Percentiles rank a stretch among this genome's conserved stretches.
Conservation (phyloP, 2,797 vertebrate species). For the Melanogrammus aeglefinus region DNA sequence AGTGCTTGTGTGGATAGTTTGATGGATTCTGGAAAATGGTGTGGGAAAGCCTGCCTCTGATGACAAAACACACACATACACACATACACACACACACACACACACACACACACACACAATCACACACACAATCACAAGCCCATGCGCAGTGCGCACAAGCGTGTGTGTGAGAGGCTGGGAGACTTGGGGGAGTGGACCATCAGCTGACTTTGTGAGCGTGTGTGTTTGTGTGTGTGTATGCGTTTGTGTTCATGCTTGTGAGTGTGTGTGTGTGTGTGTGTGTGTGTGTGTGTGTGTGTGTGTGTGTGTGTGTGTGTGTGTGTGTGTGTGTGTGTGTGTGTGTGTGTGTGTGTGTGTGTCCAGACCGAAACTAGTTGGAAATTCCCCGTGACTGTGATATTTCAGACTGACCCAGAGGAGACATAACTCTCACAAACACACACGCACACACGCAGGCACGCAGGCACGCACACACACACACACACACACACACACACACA, state of each 20-base stretch:
- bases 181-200: background rate
- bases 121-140: slow-evolving; percentile 19
- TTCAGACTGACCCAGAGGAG: slow-evolving; percentile 9
- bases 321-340: background rate
- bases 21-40: slow-evolving; percentile 45
- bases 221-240: background rate
- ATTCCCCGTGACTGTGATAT: slow-evolving; percentile 39
- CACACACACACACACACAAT: slow-evolving; percentile 7
- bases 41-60: slow-evolving; percentile 52
- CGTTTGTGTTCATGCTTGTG: background rate
- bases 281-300: background rate
- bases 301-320: slow-evolving; percentile 2
- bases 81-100: slow-evolving; percentile 18
- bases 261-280: background rate
- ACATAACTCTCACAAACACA: background rate
- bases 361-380: slow-evolving; percentile 41
- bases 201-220: slow-evolving; percentile 5
- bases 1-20: slow-evolving; percentile 4
- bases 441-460: background rate
- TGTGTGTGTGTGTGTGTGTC: slow-evolving; percentile 3
- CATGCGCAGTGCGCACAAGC: slow-evolving; percentile 38
- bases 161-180: background rate
- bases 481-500: background rate
- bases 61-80: slow-evolving; percentile 14
- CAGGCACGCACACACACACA: slow-evolving; percentile 1